Evolutionary conservation across 2,797 vertebrate species (phyloP), one percentile per base, ranked within the genome.

Genomic region (Phataginus tricuspis): DNA sequence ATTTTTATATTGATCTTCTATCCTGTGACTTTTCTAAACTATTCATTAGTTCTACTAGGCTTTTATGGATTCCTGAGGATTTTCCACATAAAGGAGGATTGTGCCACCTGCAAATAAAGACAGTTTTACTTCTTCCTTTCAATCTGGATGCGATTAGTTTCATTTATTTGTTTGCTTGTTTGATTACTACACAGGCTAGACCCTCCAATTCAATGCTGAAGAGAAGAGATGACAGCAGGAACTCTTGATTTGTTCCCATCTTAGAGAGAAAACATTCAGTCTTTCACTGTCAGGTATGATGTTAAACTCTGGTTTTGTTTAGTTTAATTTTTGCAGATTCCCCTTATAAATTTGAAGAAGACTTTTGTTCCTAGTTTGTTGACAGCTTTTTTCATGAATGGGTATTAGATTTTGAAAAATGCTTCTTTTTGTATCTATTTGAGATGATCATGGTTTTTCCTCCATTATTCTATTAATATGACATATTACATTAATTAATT

Each of bases 371-470:
- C n/a, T 87, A 78, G 49, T 55, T 78, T 84, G 34, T 78, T 89
- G 45, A 61, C 14, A 71, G 11, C 25, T 71, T 71, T 71, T 64
- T 12, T 79, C 49, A 84, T 80, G 37, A 94, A 72, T 61, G 45
- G 25, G 14, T 51, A 12, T 39, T 84, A 55, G n/a, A 57, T 82
- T 96, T 94, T 85, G 31, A 29, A 74, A 96, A 92, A 74, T 64
- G 66, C 7, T 59, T 29, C 4, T 45, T 37, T 72, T 14, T 16
- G 21, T 10, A 39, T 82, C 55, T 84, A 37, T 55, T 71, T 45
- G 61, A 83, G 78, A 42, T 82, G 21, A 45, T 84, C n/a, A 31
- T 45, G 14, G 3, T 3, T 75, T 78, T 49, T 74, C 45, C 18
- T 64, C 71, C 25, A 42, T 80, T 87, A 59, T 86, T 74, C 59